A percentile compares a stretch with the other conserved stretches of the same genome.
phyloP scores from a whole-genome alignment of 1,140 invertebrate genomes.

The Coptotermes formosanus region DNA sequence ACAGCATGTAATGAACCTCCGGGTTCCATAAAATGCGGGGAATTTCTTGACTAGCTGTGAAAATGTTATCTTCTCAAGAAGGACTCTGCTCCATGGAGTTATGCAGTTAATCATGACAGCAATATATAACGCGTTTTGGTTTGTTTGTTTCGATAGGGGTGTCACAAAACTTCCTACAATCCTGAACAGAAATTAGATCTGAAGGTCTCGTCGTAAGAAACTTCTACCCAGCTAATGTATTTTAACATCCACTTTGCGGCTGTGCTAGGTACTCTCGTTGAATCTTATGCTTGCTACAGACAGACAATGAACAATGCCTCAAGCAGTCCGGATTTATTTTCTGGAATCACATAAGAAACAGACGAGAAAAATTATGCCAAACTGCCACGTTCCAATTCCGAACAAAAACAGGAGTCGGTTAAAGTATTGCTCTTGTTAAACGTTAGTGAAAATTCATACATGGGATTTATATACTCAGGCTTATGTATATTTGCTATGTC shows the following conservation, averaged over 20 bases:
- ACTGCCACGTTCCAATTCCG: neutral
- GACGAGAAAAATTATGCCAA: neutral
- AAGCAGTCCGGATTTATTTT: slow-evolving; percentile 1
- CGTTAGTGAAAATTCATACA: too few relatives aligned
- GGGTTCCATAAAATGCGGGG: too few relatives aligned
- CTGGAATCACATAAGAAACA: neutral
- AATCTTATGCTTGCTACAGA: neutral
- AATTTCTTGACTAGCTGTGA: too few relatives aligned
- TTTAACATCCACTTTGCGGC: neutral
- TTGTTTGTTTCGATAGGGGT: neutral
- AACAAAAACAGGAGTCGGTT: neutral
- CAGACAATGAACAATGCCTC: neutral
- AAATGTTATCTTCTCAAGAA: too few relatives aligned
- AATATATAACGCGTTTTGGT: neutral
- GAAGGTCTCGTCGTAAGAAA: neutral
- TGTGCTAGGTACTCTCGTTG: neutral
- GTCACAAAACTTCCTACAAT: neutral
- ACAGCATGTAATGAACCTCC: too few relatives aligned
- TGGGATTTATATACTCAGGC: too few relatives aligned
- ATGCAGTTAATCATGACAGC: neutral
- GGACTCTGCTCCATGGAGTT: too few relatives aligned
- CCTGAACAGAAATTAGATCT: neutral
- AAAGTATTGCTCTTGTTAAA: neutral
- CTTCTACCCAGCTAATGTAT: neutral
- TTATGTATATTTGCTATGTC: too few relatives aligned